Base-by-base conservation (phyloP, 2,888 invertebrate species). In the Creontiades dilutus region DNA sequence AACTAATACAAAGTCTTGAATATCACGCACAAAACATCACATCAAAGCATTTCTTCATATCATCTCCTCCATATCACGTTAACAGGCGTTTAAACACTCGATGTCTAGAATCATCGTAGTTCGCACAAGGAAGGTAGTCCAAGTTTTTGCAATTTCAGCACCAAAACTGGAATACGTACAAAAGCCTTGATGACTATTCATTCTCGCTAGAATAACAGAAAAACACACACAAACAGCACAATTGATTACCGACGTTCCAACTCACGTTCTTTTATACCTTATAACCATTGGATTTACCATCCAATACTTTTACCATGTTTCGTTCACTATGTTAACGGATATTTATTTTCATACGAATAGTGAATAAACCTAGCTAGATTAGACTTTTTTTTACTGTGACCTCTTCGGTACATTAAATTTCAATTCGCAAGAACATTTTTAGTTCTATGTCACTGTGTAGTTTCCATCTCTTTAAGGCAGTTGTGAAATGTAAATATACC, bases 291-390 rank as follows among this genome's bases (percentile, higher is more conserved):
- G 48, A 52, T 5, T n/a, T 14, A n/a, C 19, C 19, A n/a, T 7
- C 57, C 11, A 48, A 48, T 48, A 7, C 48, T 11, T 16, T 13
- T 55, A 13, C 55, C 3, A 13, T 9, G 4, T 57, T 80, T 37
- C 80, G 23, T 82, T 82, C 52, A 52, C 23, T 27, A 48, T 52
- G 48, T 68, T 13, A 19, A 55, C 28, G 57, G n/a, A 86, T 75
- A 86, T 86, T 61, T 86, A 75, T 86, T 86, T 86, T 86, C 76
- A n/a, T 86, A 86, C 75, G 76, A 48, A 19, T 86, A 86, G 86
- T 47, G 27, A 86, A 46, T 68, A 57, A 52, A 52, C 52, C 16
- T 86, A 85, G 86, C 86, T 86, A 75, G 86, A n/a, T 19, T 86
- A 86, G 86, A 47, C 27, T 14, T 75, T 86, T n/a, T 75, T 86